Conservation (phyloP, 2,888 invertebrate genomes). For the Tenthredo mesomela region DNA sequence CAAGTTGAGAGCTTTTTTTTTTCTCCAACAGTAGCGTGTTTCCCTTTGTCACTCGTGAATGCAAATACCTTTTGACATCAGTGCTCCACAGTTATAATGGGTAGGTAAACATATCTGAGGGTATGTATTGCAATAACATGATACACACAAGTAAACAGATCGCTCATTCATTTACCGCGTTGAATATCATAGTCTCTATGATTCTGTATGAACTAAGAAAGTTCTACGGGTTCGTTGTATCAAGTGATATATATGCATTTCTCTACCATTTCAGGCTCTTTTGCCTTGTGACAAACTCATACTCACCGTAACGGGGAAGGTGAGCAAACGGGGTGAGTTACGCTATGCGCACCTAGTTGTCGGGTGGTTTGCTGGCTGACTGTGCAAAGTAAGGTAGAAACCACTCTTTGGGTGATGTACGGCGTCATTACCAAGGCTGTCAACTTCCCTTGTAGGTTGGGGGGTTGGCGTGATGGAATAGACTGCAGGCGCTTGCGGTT, state of each 20-base stretch:
- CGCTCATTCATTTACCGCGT: background rate
- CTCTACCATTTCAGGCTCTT: background rate
- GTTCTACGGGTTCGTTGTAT: background rate
- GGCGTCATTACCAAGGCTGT: slow-evolving; percentile 43
- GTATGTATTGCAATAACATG: background rate
- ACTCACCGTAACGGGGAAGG: slow-evolving; percentile 13
- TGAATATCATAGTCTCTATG: background rate
- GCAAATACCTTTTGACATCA: slow-evolving; percentile 26
- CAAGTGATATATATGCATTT: slow-evolving; percentile 13
- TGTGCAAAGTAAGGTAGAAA: slow-evolving; percentile 5
- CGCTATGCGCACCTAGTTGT: slow-evolving; percentile 17
- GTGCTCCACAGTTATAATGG: background rate
- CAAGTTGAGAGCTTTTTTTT: slow-evolving; percentile 8
- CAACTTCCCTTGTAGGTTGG: slow-evolving; percentile 33
- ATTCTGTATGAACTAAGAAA: background rate
- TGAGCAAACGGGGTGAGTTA: slow-evolving; percentile 32
- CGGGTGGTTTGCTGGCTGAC: slow-evolving; percentile 2
- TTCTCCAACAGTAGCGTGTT: background rate
- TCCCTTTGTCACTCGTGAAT: slow-evolving; percentile 26
- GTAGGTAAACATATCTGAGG: background rate
- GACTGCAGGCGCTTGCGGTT: slow-evolving; percentile 10
- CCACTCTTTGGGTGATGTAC: slow-evolving; percentile 48
- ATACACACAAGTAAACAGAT: background rate
- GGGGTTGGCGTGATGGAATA: slow-evolving; percentile 8
- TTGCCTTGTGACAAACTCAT: background rate